A percentile compares a stretch with the other conserved stretches of the same genome.
These are phyloP conservation scores for Rousettus madagascariensis DNA, from an alignment of 2,797 vertebrate genomes.

Conservation along the genomic window DNA sequence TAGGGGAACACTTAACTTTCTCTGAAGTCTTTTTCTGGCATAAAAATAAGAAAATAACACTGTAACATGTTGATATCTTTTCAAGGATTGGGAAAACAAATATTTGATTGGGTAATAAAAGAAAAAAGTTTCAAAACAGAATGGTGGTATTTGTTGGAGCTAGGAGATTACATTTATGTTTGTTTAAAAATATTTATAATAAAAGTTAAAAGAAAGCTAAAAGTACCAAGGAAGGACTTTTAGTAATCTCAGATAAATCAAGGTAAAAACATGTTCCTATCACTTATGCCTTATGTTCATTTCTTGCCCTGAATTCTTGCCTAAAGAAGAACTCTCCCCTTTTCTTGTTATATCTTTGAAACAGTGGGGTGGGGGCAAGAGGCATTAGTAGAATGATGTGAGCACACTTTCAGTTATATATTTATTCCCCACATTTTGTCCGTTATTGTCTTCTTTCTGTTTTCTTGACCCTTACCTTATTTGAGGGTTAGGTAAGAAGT, in stretches of 20 bases:
- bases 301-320: neutral
- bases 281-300: neutral
- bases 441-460: neutral
- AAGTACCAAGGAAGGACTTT: neutral
- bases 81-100: neutral
- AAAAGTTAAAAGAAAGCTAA: neutral
- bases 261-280: neutral
- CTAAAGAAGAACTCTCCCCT: rapidly evolving
- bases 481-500: neutral
- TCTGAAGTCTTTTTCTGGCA: neutral
- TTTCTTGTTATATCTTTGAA: neutral
- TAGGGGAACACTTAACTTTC: neutral
- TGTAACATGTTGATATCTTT: neutral
- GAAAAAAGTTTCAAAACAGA: neutral
- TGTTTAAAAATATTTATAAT: slow-evolving; percentile 37
- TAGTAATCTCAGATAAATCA: neutral
- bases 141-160: neutral
- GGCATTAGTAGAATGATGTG: neutral
- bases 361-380: neutral
- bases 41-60: neutral
- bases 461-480: neutral
- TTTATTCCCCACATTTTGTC: neutral
- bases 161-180: neutral
- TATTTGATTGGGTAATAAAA: slow-evolving; percentile 17
- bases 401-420: neutral